Evolutionary conservation across 2,113 vertebrate genomes (phyloP).

Genomic region (Enhydra lutris): DNA sequence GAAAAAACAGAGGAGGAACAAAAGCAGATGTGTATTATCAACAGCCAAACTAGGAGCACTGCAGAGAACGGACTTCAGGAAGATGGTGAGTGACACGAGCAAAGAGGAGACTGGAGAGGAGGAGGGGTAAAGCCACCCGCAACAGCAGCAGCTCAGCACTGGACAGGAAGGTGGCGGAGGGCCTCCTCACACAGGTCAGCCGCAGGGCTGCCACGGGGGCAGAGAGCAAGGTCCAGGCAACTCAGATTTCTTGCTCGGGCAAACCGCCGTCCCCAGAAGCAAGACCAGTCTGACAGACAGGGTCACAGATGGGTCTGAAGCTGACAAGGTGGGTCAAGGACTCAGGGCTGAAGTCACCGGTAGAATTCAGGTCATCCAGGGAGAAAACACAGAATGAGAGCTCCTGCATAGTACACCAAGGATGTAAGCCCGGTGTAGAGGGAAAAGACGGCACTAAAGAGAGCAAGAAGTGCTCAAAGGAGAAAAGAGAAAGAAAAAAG

Average conservation of each 20-base stretch:
- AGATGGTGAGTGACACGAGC: background rate
- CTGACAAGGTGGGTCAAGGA: accelerated
- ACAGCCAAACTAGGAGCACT: background rate
- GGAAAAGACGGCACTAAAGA: background rate
- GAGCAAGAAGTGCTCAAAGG: background rate
- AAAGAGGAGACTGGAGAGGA: background rate
- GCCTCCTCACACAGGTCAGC: too few relatives aligned
- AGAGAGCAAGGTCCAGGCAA: background rate
- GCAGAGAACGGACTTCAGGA: background rate
- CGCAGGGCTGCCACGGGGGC: background rate
- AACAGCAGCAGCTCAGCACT: background rate
- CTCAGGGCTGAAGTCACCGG: background rate
- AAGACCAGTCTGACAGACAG: too few relatives aligned
- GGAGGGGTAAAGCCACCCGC: background rate
- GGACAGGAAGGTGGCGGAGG: background rate
- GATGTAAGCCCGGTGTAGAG: background rate
- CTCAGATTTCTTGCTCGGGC: background rate
- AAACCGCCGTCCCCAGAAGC: accelerated
- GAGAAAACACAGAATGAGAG: background rate
- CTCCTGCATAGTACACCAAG: accelerated
- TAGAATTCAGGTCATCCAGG: accelerated
- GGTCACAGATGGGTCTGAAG: accelerated
- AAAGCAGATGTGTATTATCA: too few relatives aligned
- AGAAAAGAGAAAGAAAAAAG: background rate
- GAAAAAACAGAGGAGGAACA: background rate